Evolutionary conservation across 2,797 vertebrate species (phyloP), one percentile per base, ranked within the genome.

Genomic region (Lepilemur ruficaudatus): DNA sequence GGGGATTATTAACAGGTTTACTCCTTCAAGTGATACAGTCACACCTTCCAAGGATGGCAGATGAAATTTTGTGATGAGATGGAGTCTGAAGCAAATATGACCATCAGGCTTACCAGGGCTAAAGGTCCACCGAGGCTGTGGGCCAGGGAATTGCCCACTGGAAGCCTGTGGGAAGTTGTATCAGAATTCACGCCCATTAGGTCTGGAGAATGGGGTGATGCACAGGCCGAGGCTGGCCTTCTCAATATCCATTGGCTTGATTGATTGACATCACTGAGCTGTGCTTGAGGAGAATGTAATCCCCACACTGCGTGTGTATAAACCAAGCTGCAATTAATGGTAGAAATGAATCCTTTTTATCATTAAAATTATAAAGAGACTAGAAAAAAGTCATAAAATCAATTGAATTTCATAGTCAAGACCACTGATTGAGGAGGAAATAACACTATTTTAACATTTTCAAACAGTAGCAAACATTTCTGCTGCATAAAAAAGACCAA

Each of bases 351-450:
- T 95, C 97, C 3, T 97, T 98, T 96, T 73, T 96, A 95, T 90
- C 91, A 96, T 94, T 98, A 96, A 98, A 98, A 97, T 93, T 98
- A 96, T 94, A 95, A 97, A 97, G 93, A 85, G 57, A 94, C 89
- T 95, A 97, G 89, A 91, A 97, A 97, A 96, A 97, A 85, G 89
- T 55, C 95, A 98, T 93, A 97, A 98, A 98, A 98, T 98, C 96
- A 96, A 97, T 98, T 87, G 63, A 93, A 89, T 97, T 97, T 97
- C 52, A 97, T 95, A 97, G 95, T 97, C 92, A 96, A 98, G 84
- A 93, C 93, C 93, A 97, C 95, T 98, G 96, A 80, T 41, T 97
- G 63, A 93, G 81, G 90, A 98, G 87, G 97, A 98, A 98, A 97
- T 97, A 95, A 96, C 95, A 84, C 57, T 32, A 83, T 87, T 91